A percentile compares a stretch with the other conserved stretches of the same genome.
Conservation (phyloP, 2,797 vertebrate species). For the Microcaecilia unicolor region DNA sequence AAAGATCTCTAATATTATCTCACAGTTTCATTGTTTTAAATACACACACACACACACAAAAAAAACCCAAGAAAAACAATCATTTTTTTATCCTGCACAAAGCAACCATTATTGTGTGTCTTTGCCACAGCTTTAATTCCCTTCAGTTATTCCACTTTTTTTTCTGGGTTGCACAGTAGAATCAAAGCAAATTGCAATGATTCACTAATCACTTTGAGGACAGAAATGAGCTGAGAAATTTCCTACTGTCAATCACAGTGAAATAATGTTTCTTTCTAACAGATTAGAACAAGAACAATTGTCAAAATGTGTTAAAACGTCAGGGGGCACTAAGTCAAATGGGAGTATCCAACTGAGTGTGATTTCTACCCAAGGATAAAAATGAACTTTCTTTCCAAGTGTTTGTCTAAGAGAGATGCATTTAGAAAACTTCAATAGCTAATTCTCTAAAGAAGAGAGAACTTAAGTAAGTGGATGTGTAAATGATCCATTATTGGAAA, state of each 20-base stretch:
- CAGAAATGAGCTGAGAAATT: conserved; percentile 14
- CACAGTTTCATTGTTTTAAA: neutral
- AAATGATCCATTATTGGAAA: neutral
- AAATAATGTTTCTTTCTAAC: conserved; percentile 7
- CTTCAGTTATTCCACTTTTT: too few species aligned
- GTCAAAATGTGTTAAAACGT: conserved; percentile 29
- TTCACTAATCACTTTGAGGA: conserved; percentile 26
- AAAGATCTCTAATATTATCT: too few species aligned
- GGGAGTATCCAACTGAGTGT: conserved; percentile 20
- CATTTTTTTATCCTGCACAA: neutral
- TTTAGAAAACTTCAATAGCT: too few species aligned
- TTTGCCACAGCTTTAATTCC: neutral
- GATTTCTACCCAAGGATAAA: conserved; percentile 17
- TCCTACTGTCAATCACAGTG: conserved; percentile 14
- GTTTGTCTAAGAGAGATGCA: conserved; percentile 10
- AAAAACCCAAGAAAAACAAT: neutral
- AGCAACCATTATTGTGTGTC: neutral
- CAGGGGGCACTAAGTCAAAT: conserved; percentile 13
- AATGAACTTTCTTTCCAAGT: conserved; percentile 21
- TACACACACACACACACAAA: too few species aligned
- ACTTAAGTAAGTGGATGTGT: too few species aligned
- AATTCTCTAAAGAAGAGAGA: too few species aligned
- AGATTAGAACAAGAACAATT: conserved; percentile 15
- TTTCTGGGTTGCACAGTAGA: conserved; percentile 1
- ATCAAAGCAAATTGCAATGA: conserved; percentile 15